Evolutionary conservation across 1,140 invertebrate genomes (phyloP), one percentile per base, ranked within the genome.

Genomic region (Parapsyche elsis): DNA sequence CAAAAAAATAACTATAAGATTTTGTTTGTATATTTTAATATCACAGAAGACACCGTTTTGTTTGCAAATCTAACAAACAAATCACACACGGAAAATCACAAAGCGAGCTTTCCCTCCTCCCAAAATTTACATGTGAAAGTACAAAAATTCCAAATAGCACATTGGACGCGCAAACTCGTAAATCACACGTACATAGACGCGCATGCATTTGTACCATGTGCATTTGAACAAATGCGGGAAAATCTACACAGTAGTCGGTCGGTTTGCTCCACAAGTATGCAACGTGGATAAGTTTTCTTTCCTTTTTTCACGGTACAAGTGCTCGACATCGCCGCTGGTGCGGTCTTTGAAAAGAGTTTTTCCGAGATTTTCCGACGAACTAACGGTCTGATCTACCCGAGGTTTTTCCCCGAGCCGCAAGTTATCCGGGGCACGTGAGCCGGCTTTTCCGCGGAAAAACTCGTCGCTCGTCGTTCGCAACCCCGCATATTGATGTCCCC

Each of bases 371-470:
- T 38, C 30, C 30, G 30, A 38, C 30, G 30, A 38, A 38, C 30
- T 7, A 4, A 38, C 30, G 30, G 30, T 38, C 30, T 7, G 30
- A 38, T 38, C 1, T 38, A 7, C 30, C 30, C 30, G 30, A 38
- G 30, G 30, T 75, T 57, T 80, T 75, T 75, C 12, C 59, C 26
- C 45, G 78, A 45, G n/a, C n/a, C 30, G 44, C 79, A 23, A 76
- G 79, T 80, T 80, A 76, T 80, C 44, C 71, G 19, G 14, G 16
- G n/a, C 16, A 80, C 79, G 71, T 80, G 74, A 10, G 23, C 45
- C 38, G 67, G 10, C 24, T 71, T 44, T 30, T 67, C 49, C 49
- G 49, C 57, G 57, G 21, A 7, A 53, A 53, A 53, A 53, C 49
- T 19, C 21, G 7, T n/a, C 57, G 7, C 16, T 57, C 14, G 21